These are phyloP conservation scores for Dryobotodes eremita DNA, from an alignment of 2,888 invertebrate genomes.

Conservation along the genomic window DNA sequence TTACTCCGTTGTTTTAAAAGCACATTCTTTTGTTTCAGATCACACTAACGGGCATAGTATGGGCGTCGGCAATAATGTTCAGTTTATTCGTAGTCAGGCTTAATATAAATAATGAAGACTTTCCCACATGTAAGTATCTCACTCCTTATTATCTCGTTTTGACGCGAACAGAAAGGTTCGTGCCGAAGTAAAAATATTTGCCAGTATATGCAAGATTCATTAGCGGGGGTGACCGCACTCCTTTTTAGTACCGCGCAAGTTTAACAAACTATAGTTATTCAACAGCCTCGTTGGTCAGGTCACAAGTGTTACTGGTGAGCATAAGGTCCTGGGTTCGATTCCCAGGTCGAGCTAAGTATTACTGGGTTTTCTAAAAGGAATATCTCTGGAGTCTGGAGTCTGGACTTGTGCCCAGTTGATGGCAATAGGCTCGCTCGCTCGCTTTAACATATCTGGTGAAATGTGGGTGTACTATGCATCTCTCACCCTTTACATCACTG, in stretches of 20 bases:
- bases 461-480: too few species aligned
- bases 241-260: neutral
- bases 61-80: conserved; percentile 89
- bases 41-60: conserved; percentile 87
- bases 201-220: too few species aligned
- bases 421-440: too few species aligned
- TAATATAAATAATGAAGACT: conserved; percentile 88
- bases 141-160: neutral
- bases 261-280: neutral
- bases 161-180: neutral
- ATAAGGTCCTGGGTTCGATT: neutral
- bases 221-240: neutral
- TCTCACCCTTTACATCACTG: neutral
- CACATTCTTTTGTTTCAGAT: conserved; percentile 81
- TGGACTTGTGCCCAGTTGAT: neutral
- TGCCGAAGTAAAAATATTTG: neutral
- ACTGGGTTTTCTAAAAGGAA: neutral
- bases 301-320: neutral
- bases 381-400: too few species aligned
- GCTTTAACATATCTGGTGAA: neutral
- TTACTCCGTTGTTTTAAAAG: neutral
- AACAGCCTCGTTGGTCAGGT: neutral
- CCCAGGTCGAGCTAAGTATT: too few species aligned
- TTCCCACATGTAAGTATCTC: conserved; percentile 88
- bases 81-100: conserved; percentile 88